These are phyloP conservation scores for Drosophila sp. DNA, from an alignment of 1,140 invertebrate species.

Conservation along the genomic window DNA sequence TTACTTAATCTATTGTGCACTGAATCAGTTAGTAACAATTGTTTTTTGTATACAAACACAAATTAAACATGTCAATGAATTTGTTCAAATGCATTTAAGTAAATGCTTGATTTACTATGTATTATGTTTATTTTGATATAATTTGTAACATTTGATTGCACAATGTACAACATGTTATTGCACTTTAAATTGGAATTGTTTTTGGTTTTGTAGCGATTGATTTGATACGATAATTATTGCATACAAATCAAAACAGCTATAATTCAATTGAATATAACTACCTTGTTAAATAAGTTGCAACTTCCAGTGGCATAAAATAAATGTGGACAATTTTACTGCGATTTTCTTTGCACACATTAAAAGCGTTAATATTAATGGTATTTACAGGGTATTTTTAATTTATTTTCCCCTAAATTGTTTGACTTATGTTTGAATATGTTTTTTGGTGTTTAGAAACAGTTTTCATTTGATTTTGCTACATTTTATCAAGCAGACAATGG, in stretches of 20 bases:
- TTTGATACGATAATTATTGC: neutral
- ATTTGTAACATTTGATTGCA: conserved; percentile 3
- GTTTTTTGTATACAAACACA: conserved; percentile 2
- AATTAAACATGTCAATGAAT: conserved; percentile 24
- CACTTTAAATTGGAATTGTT: conserved; percentile 6
- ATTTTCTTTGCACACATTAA: too few relatives aligned
- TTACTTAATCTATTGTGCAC: neutral
- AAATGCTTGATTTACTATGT: neutral
- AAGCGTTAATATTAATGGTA: neutral
- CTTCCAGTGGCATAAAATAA: too few relatives aligned
- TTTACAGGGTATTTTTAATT: conserved; percentile 1
- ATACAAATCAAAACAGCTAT: too few relatives aligned
- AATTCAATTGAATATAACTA: too few relatives aligned
- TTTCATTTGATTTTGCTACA: conserved; percentile 14
- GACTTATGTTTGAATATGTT: too few relatives aligned
- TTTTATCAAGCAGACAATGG: conserved; percentile 45
- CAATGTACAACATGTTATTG: conserved; percentile 17
- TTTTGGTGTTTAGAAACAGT: conserved; percentile 12
- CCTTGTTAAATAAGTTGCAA: too few relatives aligned
- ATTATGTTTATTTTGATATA: neutral
- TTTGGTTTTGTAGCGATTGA: conserved; percentile 8
- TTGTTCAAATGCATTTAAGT: conserved; percentile 30
- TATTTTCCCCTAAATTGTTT: too few relatives aligned
- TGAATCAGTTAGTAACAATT: conserved; percentile 1
- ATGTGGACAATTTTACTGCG: too few relatives aligned